phyloP scores from a whole-genome alignment of 2,888 invertebrate genomes.

The Megamerina dolium region DNA sequence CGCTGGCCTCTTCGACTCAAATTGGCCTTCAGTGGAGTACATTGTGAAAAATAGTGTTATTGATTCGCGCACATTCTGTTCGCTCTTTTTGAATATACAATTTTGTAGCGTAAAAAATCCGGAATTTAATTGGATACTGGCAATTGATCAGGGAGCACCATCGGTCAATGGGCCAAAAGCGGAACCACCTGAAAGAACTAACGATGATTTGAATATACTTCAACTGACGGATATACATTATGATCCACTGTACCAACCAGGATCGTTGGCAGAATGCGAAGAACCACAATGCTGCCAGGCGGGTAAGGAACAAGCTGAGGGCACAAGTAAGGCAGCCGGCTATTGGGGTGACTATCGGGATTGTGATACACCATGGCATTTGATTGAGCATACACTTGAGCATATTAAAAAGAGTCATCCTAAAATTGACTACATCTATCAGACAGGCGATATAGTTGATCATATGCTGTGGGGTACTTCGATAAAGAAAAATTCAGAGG shows the following conservation, averaged over 20 bases:
- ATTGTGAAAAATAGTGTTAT: slow-evolving; percentile 52
- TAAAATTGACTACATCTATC: slow-evolving; percentile 64
- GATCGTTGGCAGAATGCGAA: slow-evolving; percentile 63
- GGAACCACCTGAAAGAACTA: slow-evolving; percentile 26
- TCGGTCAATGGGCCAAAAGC: slow-evolving; percentile 29
- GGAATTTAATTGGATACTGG: slow-evolving; percentile 36
- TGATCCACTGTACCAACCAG: slow-evolving; percentile 65
- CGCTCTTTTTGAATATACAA: slow-evolving; percentile 35
- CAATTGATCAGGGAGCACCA: slow-evolving; percentile 21
- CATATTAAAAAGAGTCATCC: slow-evolving; percentile 55
- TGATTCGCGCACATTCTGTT: slow-evolving; percentile 49
- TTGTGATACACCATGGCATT: slow-evolving; percentile 70
- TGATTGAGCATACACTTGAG: slow-evolving; percentile 61
- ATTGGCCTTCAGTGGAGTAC: slow-evolving; percentile 57
- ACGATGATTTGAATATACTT: slow-evolving; percentile 32
- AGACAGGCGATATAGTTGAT: slow-evolving; percentile 82
- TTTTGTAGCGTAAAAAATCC: slow-evolving; percentile 32
- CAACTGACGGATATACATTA: slow-evolving; percentile 61
- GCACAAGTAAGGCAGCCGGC: slow-evolving; percentile 55
- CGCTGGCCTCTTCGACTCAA: slow-evolving; percentile 54
- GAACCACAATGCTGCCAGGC: slow-evolving; percentile 73
- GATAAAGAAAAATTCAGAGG: slow-evolving; percentile 56
- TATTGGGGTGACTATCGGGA: slow-evolving; percentile 74
- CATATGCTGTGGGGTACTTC: slow-evolving; percentile 86
- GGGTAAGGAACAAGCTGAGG: slow-evolving; percentile 21